Percentiles rank a stretch among this genome's conserved stretches.
Conservation (phyloP, 2,797 vertebrate genomes). For the Amblyopsis hoosieri region DNA sequence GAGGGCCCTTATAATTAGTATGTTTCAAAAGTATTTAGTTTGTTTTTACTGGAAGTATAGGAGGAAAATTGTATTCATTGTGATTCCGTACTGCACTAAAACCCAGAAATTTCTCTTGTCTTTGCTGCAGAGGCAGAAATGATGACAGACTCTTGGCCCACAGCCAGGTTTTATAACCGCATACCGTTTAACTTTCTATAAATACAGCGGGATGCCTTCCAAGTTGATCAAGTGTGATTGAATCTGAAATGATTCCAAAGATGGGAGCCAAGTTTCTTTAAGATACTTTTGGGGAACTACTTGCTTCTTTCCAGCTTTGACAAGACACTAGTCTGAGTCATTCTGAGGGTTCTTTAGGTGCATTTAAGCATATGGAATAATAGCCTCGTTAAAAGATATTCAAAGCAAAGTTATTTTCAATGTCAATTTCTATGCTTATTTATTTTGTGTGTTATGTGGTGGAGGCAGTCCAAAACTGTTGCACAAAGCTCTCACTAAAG, state of each 20-base stretch:
- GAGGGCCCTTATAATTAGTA: too few species aligned
- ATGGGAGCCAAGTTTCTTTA: conserved; percentile 71
- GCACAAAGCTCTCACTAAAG: too few species aligned
- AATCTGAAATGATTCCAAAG: conserved; percentile 74
- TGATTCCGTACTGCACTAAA: conserved; percentile 1
- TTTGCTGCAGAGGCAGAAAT: conserved; percentile 77
- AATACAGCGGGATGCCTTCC: conserved; percentile 69
- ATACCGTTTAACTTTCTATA: conserved; percentile 81
- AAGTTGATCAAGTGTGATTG: conserved; percentile 80
- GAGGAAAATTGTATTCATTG: too few species aligned
- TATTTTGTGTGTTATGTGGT: too few species aligned
- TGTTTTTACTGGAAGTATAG: too few species aligned
- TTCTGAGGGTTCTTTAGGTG: conserved; percentile 25
- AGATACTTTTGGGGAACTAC: conserved; percentile 65
- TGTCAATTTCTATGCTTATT: not conserved
- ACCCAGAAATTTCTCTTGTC: conserved; percentile 51
- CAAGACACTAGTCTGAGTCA: conserved; percentile 59
- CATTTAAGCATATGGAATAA: conserved; percentile 31
- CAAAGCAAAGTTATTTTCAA: not conserved
- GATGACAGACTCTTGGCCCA: conserved; percentile 60
- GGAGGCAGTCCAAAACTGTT: too few species aligned
- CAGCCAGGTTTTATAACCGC: conserved; percentile 72
- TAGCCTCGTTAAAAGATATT: conserved; percentile 5
- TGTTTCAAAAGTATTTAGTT: too few species aligned
- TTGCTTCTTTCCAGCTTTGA: conserved; percentile 48